Base-by-base conservation (phyloP, 1,140 invertebrate genomes). In the Drosophila serrata region DNA sequence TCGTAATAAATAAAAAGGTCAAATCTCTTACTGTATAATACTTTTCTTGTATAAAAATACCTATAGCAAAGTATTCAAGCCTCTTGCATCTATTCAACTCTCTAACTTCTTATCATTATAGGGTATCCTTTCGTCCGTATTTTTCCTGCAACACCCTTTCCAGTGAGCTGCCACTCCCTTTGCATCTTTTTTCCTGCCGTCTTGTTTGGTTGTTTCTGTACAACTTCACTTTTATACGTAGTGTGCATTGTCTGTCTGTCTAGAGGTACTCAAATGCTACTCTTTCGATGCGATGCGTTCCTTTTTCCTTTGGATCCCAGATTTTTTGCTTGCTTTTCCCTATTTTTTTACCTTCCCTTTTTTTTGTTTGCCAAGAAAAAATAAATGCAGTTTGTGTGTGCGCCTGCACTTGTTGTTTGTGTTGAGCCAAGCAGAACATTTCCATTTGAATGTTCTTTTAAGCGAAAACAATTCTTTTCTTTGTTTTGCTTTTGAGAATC, bases 381-480 rank as follows among this genome's bases (percentile, higher is more conserved):
- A 90, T 90, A 88, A 88, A 88, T 84, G 85, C 84, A 90, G 85
- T 90, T 88, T 85, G 82, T 82, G 81, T 86, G 65, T 64, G 62
- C 65, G 82, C 82, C 79, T 82, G 82, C 82, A 87, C 75, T 87
- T 81, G 84, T 88, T 88, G 84, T 88, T 88, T 88, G 85, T 88
- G 85, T 88, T 90, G 85, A 88, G 81, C 85, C 85, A 88, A 90
- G 85, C 85, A 90, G 81, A 88, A 88, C 85, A 90, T 88, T 88
- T 88, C 85, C 85, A 88, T 88, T 88, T 85, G 85, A 88, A 88
- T 88, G 85, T 88, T 90, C 85, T 88, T 88, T 88, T 88, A 90
- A 90, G 85, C 85, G 85, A 84, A 85, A 90, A 85, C 85, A 88
- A 90, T 88, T 88, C 61, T 81, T 87, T 90, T 88, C 85, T 88